A percentile compares a stretch with the other conserved stretches of the same genome.
phyloP scores from a whole-genome alignment of 2,797 vertebrate genomes.

The Nyctalus aviator region DNA sequence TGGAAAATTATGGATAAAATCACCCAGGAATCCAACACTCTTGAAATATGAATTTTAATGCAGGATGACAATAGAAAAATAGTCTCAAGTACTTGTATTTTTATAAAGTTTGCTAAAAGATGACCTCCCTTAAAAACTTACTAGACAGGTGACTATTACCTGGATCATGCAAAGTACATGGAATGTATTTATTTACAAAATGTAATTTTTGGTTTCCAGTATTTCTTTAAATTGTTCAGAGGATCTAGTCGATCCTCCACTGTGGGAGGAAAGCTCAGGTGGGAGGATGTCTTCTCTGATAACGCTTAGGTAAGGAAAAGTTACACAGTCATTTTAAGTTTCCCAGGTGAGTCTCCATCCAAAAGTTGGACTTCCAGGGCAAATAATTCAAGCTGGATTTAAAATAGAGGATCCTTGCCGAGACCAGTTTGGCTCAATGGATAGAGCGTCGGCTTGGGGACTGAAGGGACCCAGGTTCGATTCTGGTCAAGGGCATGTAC shows the following conservation, averaged over 20 bases:
- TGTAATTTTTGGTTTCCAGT: not conserved
- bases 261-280: not conserved
- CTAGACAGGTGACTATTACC: not conserved
- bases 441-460: no score
- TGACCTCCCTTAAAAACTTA: not conserved
- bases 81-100: not conserved
- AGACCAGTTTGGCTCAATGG: no score
- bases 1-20: not conserved
- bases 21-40: no score
- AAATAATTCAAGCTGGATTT: not conserved
- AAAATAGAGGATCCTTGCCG: not conserved
- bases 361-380: not conserved
- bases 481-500: no score
- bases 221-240: conserved; percentile 13
- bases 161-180: not conserved
- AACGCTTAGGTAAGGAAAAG: not conserved
- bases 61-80: not conserved
- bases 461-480: no score
- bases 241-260: not conserved
- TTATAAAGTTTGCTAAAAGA: not conserved
- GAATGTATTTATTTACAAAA: not conserved
- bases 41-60: not conserved
- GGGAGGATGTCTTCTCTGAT: not conserved
- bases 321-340: not conserved
- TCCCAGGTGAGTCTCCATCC: not conserved